A percentile compares a stretch with the other conserved stretches of the same genome.
Evolutionary conservation across 2,113 vertebrate species (phyloP).

Genomic region (Emberiza fucata): DNA sequence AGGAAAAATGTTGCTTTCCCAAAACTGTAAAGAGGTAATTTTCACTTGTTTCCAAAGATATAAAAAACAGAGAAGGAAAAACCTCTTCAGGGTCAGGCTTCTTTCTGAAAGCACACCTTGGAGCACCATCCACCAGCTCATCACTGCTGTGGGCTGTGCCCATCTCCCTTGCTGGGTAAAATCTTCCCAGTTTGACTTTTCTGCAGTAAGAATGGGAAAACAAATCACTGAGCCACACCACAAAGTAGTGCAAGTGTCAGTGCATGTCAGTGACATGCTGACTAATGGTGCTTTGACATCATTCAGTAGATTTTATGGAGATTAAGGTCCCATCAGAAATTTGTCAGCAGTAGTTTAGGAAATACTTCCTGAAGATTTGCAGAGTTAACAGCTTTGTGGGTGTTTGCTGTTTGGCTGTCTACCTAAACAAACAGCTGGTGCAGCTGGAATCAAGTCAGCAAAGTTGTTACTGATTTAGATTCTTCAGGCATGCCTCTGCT

Average conservation of each 20-base stretch:
- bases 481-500: not conserved
- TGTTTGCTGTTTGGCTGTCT: slow-evolving; percentile 25
- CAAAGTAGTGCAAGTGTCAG: not conserved
- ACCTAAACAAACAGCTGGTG: slow-evolving; percentile 39
- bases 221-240: not conserved
- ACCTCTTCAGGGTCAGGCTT: not conserved
- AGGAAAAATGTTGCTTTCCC: not conserved
- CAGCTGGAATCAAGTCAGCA: slow-evolving; percentile 32
- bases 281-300: slow-evolving; percentile 40
- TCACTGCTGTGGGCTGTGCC: rapidly evolving
- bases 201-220: not conserved
- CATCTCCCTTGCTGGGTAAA: not conserved
- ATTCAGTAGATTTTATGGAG: not conserved
- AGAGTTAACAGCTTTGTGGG: slow-evolving; percentile 34
- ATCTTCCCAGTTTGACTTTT: not conserved
- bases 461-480: not conserved
- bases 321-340: slow-evolving; percentile 36
- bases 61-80: not conserved
- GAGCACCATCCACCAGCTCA: not conserved
- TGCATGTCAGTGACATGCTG: slow-evolving; percentile 26
- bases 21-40: not conserved
- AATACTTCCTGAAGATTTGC: slow-evolving; percentile 38
- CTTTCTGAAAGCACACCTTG: not conserved
- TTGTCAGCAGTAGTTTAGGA: slow-evolving; percentile 45
- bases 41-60: not conserved